These are phyloP conservation scores for Acleris cristana DNA, from an alignment of 2,888 invertebrate species.

Conservation along the genomic window DNA sequence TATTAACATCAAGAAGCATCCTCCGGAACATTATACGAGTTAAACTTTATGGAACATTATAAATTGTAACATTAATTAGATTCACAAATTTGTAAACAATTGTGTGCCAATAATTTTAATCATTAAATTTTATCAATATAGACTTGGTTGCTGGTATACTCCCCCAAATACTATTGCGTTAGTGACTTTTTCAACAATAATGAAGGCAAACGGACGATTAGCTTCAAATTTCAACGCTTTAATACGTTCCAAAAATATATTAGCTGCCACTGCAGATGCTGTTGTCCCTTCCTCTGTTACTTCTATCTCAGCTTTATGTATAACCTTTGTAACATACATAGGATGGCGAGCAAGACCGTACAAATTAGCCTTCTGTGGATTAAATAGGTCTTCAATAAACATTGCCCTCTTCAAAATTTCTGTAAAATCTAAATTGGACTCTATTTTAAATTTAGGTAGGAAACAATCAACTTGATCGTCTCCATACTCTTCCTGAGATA, in stretches of 20 bases:
- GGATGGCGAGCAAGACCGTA: conserved; percentile 77
- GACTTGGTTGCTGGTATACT: conserved; percentile 63
- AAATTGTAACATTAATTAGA: no score
- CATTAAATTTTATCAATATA: conserved; percentile 52
- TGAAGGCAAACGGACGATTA: conserved; percentile 86
- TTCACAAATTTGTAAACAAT: no score
- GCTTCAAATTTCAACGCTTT: conserved; percentile 84
- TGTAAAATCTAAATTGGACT: conserved; percentile 83
- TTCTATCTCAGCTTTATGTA: conserved; percentile 89
- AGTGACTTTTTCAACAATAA: conserved; percentile 86
- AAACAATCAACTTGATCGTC: conserved; percentile 86
- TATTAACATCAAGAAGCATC: no score
- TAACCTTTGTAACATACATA: conserved; percentile 82
- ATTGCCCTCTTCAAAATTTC: conserved; percentile 68
- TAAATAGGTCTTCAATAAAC: conserved; percentile 84
- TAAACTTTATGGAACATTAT: no score
- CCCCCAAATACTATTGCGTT: conserved; percentile 77
- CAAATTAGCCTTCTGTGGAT: conserved; percentile 58
- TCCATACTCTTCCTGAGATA: conserved; percentile 75
- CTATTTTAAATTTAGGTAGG: conserved; percentile 85
- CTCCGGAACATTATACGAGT: no score
- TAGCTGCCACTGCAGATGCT: conserved; percentile 84
- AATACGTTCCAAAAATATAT: conserved; percentile 78
- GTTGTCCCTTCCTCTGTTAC: conserved; percentile 90
- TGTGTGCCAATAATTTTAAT: not conserved